These are phyloP conservation scores for Atta cephalotes DNA, from an alignment of 1,140 invertebrate species.

Conservation along the genomic window DNA sequence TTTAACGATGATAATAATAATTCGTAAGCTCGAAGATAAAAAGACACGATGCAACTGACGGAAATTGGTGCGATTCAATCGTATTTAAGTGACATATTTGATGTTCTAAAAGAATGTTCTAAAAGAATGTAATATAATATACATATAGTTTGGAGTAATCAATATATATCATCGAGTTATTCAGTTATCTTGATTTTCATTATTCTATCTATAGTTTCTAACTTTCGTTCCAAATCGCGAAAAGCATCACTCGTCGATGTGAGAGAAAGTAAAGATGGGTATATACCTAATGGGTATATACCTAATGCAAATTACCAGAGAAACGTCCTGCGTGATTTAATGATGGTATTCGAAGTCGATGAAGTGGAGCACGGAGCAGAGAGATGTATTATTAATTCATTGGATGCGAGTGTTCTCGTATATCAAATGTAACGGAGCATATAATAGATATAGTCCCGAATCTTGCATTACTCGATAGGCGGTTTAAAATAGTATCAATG, in stretches of 20 bases:
- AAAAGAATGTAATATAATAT: not conserved
- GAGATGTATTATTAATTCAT: conserved; percentile 51
- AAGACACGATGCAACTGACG: not conserved
- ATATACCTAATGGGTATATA: conserved; percentile 27
- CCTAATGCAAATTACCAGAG: conserved; percentile 29
- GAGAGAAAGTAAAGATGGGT: conserved; percentile 25
- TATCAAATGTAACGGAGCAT: conserved; percentile 40
- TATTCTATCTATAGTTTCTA: not conserved
- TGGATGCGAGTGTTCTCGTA: conserved; percentile 42
- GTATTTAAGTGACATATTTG: not conserved
- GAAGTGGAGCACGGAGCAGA: conserved; percentile 31
- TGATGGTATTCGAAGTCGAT: conserved; percentile 44
- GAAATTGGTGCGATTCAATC: not conserved
- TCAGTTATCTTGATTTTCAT: conserved; percentile 20
- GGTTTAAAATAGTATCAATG: conserved; percentile 10
- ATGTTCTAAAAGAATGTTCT: not conserved
- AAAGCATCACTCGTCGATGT: not conserved
- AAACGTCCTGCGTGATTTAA: conserved; percentile 40
- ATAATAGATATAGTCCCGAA: conserved; percentile 19
- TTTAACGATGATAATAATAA: not conserved
- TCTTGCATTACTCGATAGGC: not conserved
- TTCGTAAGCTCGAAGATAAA: not conserved
- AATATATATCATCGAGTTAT: not conserved
- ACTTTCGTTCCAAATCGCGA: conserved; percentile 22
- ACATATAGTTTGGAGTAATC: not conserved